Conservation (phyloP, 2,113 vertebrate species). For the Rousettus leschenaultii region DNA sequence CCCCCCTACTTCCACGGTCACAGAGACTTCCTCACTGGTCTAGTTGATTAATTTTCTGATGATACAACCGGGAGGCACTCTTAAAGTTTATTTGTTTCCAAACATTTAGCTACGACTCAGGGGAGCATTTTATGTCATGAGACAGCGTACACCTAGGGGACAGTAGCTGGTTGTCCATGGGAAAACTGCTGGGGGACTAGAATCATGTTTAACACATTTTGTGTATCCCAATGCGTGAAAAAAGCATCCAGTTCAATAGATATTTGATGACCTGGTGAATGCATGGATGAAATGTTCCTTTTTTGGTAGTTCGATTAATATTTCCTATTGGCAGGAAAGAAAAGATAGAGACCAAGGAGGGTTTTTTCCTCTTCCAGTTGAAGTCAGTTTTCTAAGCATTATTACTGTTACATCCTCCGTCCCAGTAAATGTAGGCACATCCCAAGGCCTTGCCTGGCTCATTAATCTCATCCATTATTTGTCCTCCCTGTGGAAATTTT, state of each 20-base stretch:
- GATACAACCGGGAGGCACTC: not conserved
- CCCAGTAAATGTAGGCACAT: not conserved
- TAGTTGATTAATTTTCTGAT: not conserved
- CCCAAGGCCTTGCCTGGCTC: not conserved
- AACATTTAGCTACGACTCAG: not conserved
- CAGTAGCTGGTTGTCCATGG: not conserved
- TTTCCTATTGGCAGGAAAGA: not conserved
- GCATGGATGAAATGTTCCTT: not conserved
- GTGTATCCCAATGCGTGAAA: accelerated
- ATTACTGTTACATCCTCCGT: not conserved
- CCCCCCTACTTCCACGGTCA: not conserved
- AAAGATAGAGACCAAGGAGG: not conserved
- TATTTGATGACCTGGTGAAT: not conserved
- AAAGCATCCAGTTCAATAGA: not conserved
- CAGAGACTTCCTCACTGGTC: not conserved
- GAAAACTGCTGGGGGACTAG: too few relatives aligned
- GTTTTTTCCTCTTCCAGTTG: not conserved
- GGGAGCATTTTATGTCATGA: not conserved
- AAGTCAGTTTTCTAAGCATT: not conserved
- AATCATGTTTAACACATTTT: accelerated
- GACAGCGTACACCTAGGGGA: too few relatives aligned
- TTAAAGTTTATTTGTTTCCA: not conserved
- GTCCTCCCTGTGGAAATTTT: not conserved
- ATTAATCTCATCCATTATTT: not conserved
- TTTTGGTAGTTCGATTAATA: not conserved